A percentile compares a stretch with the other conserved stretches of the same genome.
Evolutionary conservation across 2,797 vertebrate genomes (phyloP).

Genomic region (Atherinosoma microstoma): DNA sequence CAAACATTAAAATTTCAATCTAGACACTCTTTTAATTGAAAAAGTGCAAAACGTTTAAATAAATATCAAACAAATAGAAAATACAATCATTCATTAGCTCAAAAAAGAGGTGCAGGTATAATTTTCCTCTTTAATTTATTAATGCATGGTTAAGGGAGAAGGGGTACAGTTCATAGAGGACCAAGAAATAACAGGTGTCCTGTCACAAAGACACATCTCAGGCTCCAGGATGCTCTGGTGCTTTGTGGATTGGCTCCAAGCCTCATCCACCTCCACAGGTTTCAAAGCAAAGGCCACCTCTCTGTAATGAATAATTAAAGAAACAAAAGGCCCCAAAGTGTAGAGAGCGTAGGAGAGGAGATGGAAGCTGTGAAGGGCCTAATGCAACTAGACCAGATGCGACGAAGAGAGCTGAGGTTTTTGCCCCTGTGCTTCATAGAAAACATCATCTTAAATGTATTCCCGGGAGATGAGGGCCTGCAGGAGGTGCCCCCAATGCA

Average conservation of each 20-base stretch:
- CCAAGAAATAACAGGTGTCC: slow-evolving; percentile 84
- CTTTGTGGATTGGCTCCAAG: slow-evolving; percentile 76
- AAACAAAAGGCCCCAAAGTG: slow-evolving; percentile 75
- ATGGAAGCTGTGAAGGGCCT: slow-evolving; percentile 57
- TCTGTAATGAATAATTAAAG: slow-evolving; percentile 82
- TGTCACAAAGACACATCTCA: slow-evolving; percentile 79
- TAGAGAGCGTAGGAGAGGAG: slow-evolving; percentile 55
- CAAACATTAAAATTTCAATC: background rate
- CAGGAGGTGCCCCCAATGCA: slow-evolving; percentile 84
- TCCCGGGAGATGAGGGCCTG: slow-evolving; percentile 82
- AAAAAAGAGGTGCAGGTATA: slow-evolving; percentile 30
- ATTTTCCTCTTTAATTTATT: slow-evolving; percentile 51
- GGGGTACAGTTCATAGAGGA: slow-evolving; percentile 44
- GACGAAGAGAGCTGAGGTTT: slow-evolving; percentile 74
- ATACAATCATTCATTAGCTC: slow-evolving; percentile 12
- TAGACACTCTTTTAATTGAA: background rate
- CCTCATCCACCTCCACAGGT: slow-evolving; percentile 83
- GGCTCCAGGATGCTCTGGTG: slow-evolving; percentile 78
- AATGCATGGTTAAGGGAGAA: slow-evolving; percentile 35
- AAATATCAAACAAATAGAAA: slow-evolving; percentile 15
- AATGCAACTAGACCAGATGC: slow-evolving; percentile 81
- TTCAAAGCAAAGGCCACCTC: slow-evolving; percentile 84
- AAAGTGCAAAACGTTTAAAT: background rate
- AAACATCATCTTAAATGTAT: slow-evolving; percentile 83
- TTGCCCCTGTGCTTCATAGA: slow-evolving; percentile 78